A percentile compares a stretch with the other conserved stretches of the same genome.
phyloP scores from a whole-genome alignment of 2,888 invertebrate species.

The Zeuzera pyrina region DNA sequence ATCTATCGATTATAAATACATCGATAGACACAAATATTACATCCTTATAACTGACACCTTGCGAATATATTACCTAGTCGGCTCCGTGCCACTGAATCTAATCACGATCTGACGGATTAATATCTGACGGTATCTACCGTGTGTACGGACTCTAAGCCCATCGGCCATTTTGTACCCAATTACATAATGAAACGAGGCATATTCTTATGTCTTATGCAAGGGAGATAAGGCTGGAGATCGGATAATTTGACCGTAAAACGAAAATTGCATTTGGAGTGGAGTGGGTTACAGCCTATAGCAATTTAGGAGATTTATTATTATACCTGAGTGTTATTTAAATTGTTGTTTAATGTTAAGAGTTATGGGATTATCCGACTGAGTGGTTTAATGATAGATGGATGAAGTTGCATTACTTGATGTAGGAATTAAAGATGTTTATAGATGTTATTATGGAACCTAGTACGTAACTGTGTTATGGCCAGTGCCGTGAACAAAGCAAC shows the following conservation, averaged over 20 bases:
- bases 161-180: constrained; percentile 43
- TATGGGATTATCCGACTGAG: constrained; percentile 39
- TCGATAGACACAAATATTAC: constrained; percentile 4
- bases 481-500: too few relatives aligned
- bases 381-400: constrained; percentile 13
- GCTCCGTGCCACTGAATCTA: constrained; percentile 66
- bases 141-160: constrained; percentile 40
- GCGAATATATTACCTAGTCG: constrained; percentile 49
- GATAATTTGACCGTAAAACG: constrained; percentile 5
- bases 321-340: constrained; percentile 55
- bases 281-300: constrained; percentile 37
- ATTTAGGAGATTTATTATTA: constrained; percentile 59
- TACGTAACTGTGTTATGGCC: too few relatives aligned
- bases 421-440: not conserved
- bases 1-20: not conserved
- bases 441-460: too few relatives aligned
- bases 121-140: constrained; percentile 48
- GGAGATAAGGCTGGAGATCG: constrained; percentile 17
- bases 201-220: constrained; percentile 15
- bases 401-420: not conserved
- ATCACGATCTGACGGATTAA: constrained; percentile 69
- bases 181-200: constrained; percentile 19
- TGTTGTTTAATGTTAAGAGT: constrained; percentile 54
- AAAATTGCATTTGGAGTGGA: constrained; percentile 28
- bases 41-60: constrained; percentile 46